Evolutionary conservation across 2,797 vertebrate species (phyloP), one percentile per base, ranked within the genome.

Genomic region (Morelia viridis): DNA sequence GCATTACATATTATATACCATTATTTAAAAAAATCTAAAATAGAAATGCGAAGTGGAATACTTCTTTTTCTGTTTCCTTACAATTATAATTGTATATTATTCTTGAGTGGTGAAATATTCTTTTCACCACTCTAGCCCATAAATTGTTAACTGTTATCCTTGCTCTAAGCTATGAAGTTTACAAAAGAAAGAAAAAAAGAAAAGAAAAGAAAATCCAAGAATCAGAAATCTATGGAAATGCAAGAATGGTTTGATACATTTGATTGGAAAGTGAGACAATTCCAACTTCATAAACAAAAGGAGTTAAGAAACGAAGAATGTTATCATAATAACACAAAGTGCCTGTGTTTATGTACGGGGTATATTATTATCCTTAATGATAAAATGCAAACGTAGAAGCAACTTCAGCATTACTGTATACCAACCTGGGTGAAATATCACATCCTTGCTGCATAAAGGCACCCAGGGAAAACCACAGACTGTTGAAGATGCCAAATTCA

Each of bases 391-490:
- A 92, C 91, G 71, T 94, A 95, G 94, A 94, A 93, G 50, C 12
- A 53, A 64, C n/a, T 4, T 80, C 9, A 46, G 76, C 41, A 80
- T 80, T 46, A 91, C 95, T 94, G 94, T 90, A 95, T 96, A 98
- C 97, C 98, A 96, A 99, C 99, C 99, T 98, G 95, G 99, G 99
- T 85, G 99, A 99, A 97, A 99, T 99, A 97, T 99, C 99, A 94
- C 99, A 99, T 98, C 99, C 99, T 98, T 99, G 99, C 95, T 99
- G 99, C 99, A 99, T 99, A 97, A 99, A 99, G 93, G 99, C 99
- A 95, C 99, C 99, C 97, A 99, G 98, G 87, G 99, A 99, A 97
- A 99, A 99, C 99, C 99, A 99, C 94, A 99, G 98, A 94, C 99
- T 99, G 98, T 99, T 99, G 97, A 99, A 99, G 98, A 99, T 99